Conservation (phyloP, 2,113 vertebrate species). For the Python bivittatus region DNA sequence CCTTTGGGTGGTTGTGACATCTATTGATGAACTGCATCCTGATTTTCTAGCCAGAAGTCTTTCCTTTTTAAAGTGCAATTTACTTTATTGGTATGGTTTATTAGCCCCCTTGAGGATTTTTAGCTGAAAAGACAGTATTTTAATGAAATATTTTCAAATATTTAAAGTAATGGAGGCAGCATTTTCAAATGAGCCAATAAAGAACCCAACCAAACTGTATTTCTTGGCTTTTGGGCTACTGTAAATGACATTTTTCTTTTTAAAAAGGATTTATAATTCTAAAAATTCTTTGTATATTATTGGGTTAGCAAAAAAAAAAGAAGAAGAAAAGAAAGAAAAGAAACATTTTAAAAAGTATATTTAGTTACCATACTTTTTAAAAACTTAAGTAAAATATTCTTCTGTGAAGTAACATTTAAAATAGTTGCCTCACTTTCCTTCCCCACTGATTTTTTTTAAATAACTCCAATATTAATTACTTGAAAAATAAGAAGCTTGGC, state of each 20-base stretch:
- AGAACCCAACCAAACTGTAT: not conserved
- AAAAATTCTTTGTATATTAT: not conserved
- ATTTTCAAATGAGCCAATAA: not conserved
- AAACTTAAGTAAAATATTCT: not conserved
- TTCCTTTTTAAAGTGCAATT: not conserved
- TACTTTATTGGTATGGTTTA: not conserved
- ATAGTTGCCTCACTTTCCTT: not conserved
- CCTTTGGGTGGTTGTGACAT: not conserved
- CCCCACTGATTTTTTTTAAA: not conserved
- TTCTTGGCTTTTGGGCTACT: not conserved
- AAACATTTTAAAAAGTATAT: not conserved
- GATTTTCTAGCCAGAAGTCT: not conserved
- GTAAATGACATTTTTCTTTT: not conserved
- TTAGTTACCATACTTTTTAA: not conserved
- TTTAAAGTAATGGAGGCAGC: not conserved
- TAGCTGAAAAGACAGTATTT: not conserved
- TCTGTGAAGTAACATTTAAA: not conserved
- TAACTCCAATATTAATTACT: not conserved
- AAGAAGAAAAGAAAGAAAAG: not conserved
- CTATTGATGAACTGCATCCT: not conserved
- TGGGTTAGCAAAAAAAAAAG: not conserved
- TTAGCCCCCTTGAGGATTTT: not conserved
- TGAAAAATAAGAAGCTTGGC: constrained; percentile 1
- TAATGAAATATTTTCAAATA: not conserved
- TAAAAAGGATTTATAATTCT: not conserved